Evolutionary conservation across 2,888 invertebrate species (phyloP), one percentile per base, ranked within the genome.

Genomic region (Argynnis bischoffii): DNA sequence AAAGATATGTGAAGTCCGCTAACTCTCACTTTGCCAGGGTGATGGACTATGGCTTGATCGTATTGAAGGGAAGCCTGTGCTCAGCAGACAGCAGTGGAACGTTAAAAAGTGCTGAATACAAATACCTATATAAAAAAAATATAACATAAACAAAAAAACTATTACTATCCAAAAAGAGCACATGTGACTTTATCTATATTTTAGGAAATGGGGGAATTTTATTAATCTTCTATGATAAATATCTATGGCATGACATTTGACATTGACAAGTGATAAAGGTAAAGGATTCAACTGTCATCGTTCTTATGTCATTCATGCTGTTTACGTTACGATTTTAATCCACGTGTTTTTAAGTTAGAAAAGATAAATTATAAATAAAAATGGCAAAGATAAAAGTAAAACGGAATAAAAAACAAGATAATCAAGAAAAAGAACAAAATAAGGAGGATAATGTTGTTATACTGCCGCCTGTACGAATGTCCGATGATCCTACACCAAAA

Each of bases 401-500:
- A 72, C 83, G 85, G 56, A 82, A 82, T 71, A 93, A 90, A 72
- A 90, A 91, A 70, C 85, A 88, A 69, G 81, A 82, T 69, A 83
- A 78, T 63, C 75, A 81, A 66, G 73, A 81, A 51, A 82, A 84
- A 71, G 84, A 89, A 66, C 84, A 90, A 59, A 18, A 54, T 69
- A 79, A 78, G 65, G 82, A 83, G 35, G 85, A 90, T 69, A 84
- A 88, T 83, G 84, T 84, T 21, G 79, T 90, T 13, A 71, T 79
- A 15, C 77, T 92, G 60, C 95, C 95, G 11, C 84, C 95, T 5
- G 94, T 94, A 69, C 92, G 96, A 79, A 90, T 93, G 78, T 97
- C 97, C 0, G 96, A 96, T 83, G 96, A 96, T 77, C 95, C 95
- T 0, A 76, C 93, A 56, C 94, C 94, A 0, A 96, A 94, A 87